phyloP scores from a whole-genome alignment of 2,113 vertebrate genomes.

The Sinosuthora webbiana region DNA sequence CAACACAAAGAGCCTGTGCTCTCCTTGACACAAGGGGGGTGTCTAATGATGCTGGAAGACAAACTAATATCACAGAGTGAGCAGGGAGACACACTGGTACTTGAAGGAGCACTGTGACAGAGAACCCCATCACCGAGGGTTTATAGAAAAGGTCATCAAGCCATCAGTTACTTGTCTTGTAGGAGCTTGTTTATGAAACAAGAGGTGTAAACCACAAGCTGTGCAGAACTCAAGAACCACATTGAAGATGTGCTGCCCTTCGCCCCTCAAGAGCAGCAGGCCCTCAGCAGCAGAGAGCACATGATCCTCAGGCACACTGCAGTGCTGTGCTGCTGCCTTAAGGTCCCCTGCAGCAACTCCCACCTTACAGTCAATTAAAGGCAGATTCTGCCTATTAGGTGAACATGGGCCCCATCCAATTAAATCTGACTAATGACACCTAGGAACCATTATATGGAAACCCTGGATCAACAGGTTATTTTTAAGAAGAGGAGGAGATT shows the following conservation, averaged over 20 bases:
- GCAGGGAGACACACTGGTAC: background rate
- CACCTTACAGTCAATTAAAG: background rate
- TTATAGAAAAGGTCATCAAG: background rate
- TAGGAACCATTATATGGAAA: background rate
- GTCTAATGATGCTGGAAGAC: background rate
- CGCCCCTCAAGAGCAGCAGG: background rate
- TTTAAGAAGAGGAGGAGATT: background rate
- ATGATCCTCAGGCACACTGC: accelerated
- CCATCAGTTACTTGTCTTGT: background rate
- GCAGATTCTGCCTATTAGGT: background rate
- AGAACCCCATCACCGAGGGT: background rate
- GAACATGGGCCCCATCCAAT: background rate
- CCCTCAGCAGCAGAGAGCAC: background rate
- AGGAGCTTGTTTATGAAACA: background rate
- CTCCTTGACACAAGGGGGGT: background rate
- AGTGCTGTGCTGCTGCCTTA: background rate
- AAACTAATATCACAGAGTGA: background rate
- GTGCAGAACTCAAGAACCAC: background rate
- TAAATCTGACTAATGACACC: background rate
- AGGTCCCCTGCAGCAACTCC: background rate
- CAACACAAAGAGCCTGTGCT: background rate
- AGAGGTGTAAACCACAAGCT: background rate
- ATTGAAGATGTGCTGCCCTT: background rate
- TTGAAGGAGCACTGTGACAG: background rate
- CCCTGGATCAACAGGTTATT: background rate